Base-by-base conservation (phyloP, 2,797 vertebrate genomes). In the Neosalanx taihuensis region DNA sequence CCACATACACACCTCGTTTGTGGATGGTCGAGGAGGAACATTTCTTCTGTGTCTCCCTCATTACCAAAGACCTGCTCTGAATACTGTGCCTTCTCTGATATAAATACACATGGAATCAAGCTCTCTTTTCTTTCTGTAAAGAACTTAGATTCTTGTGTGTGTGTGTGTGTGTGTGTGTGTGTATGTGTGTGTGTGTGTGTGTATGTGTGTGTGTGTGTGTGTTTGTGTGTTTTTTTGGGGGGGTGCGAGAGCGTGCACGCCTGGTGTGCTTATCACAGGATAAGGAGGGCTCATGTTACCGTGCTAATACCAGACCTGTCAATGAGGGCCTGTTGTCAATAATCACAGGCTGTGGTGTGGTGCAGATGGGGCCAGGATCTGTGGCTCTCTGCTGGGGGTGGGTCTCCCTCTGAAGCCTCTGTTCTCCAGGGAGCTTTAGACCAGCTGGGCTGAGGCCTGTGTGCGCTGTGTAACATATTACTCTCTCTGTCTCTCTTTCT, bases 291-390 rank as follows among this genome's bases (percentile, higher is more conserved):
- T 58, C 29, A 7, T 64, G 37, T 76, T 69, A 64, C 57, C 69
- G 37, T 30, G 49, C 72, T 75, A 59, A 68, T 76, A 41, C 67
- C 58, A 35, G 15, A 73, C 35, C 64, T 67, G 73, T 70, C 67
- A 71, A 68, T 56, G 67, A 74, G 63, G 64, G 61, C 29, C 72
- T 76, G 37, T 76, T 73, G 76, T 57, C 72, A 67, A 76, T 78
- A 71, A 75, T 74, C 41, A 73, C 23, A 57, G 75, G 49, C 29
- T 51, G 26, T 49, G 58, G 61, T 20, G 46, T 58, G 30, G 37
- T 13, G 62, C 61, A 23, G 26, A 57, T 51, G 64, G 66, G 20
- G 51, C 4, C 29, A n/a, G 30, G 51, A 18, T 17, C 51, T 29
- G 26, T 57, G 37, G 37, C 37, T 41, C 10, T 7, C 37, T 9